Evolutionary conservation across 2,888 invertebrate species (phyloP).

Genomic region (Pheosia tremula): DNA sequence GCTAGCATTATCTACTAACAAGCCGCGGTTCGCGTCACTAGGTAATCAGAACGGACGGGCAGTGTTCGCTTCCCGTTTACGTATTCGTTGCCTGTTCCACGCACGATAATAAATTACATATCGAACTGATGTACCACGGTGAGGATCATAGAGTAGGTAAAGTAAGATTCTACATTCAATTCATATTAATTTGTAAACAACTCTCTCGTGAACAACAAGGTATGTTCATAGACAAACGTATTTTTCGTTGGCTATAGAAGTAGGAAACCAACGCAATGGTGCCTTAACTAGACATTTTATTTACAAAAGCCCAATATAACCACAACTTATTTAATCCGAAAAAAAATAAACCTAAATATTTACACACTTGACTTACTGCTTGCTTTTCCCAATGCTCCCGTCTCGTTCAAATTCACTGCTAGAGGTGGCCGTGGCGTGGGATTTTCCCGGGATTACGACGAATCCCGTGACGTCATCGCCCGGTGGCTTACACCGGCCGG

Average conservation of each 20-base stretch:
- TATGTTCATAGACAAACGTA: too few relatives aligned
- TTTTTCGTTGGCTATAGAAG: too few relatives aligned
- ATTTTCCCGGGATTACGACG: conserved; percentile 48
- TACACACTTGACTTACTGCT: conserved; percentile 33
- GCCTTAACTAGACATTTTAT: too few relatives aligned
- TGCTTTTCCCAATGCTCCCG: conserved; percentile 22
- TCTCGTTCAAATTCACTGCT: conserved; percentile 51
- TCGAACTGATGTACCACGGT: not conserved
- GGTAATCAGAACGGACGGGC: conserved; percentile 10
- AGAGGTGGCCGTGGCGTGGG: conserved; percentile 38
- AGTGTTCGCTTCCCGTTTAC: conserved; percentile 14
- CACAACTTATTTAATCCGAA: not conserved
- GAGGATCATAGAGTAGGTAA: conserved; percentile 2
- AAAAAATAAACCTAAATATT: conserved; percentile 12
- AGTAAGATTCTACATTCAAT: not conserved
- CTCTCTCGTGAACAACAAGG: too few relatives aligned
- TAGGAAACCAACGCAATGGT: too few relatives aligned
- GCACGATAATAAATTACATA: conserved; percentile 28
- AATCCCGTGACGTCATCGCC: conserved; percentile 60
- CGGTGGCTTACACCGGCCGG: conserved; percentile 52
- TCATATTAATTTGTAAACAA: too few relatives aligned
- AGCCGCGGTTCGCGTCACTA: conserved; percentile 1
- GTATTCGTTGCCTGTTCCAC: conserved; percentile 17
- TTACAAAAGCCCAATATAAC: too few relatives aligned
- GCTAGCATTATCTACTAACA: not conserved